Evolutionary conservation across 2,113 vertebrate genomes (phyloP).

Genomic region (Gasterosteus nipponicus): DNA sequence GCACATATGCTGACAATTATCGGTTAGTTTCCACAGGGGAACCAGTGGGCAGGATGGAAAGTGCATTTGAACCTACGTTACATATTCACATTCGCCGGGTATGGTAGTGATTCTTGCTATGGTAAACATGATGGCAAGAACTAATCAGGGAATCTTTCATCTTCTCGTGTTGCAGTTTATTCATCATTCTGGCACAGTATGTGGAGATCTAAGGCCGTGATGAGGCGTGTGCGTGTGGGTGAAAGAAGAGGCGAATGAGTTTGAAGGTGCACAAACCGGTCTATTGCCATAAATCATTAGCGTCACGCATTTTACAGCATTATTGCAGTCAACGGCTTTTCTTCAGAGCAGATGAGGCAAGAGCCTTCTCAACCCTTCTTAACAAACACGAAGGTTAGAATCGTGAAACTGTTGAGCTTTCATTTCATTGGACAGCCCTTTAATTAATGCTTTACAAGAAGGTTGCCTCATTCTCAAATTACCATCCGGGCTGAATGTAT

Average conservation of each 20-base stretch:
- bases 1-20: slow-evolving; percentile 69
- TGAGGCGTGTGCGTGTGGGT: slow-evolving; percentile 17
- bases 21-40: slow-evolving; percentile 51
- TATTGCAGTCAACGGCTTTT: slow-evolving; percentile 21
- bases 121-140: slow-evolving; percentile 69
- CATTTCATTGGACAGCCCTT: slow-evolving; percentile 53
- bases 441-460: slow-evolving; percentile 65
- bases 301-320: slow-evolving; percentile 37
- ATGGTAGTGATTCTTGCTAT: slow-evolving; percentile 70
- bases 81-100: slow-evolving; percentile 67
- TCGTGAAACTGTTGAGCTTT: slow-evolving; percentile 45
- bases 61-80: slow-evolving; percentile 60
- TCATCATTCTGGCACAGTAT: slow-evolving; percentile 53
- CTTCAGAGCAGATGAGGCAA: slow-evolving; percentile 34
- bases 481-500: slow-evolving; percentile 39
- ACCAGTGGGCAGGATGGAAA: slow-evolving; percentile 58
- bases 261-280: slow-evolving; percentile 38
- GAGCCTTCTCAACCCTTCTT: slow-evolving; percentile 30
- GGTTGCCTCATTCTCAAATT: slow-evolving; percentile 56
- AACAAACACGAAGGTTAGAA: slow-evolving; percentile 48
- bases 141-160: slow-evolving; percentile 73
- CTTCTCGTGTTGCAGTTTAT: slow-evolving; percentile 57
- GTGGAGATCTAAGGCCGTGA: slow-evolving; percentile 16
- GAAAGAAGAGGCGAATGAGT: background rate
- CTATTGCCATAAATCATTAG: slow-evolving; percentile 55